A percentile compares a stretch with the other conserved stretches of the same genome.
phyloP scores from a whole-genome alignment of 2,888 invertebrate genomes.

The Cephalotes varians region DNA sequence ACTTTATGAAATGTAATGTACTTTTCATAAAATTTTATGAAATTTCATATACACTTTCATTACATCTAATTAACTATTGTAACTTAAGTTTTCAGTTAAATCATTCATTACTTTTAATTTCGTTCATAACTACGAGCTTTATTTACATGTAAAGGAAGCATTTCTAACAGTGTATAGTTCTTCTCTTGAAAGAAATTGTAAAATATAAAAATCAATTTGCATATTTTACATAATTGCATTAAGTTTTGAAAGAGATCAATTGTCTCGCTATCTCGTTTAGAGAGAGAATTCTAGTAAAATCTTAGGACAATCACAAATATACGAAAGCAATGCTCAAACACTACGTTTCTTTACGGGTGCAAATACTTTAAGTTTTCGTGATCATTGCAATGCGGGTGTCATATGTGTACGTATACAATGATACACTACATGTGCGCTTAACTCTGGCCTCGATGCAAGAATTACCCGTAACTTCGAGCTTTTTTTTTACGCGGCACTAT shows the following conservation, averaged over 20 bases:
- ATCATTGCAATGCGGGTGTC: not conserved
- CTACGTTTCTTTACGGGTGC: slow-evolving; percentile 11
- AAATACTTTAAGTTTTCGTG: not conserved
- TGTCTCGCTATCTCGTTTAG: not conserved
- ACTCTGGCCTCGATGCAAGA: not conserved
- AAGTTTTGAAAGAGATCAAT: not conserved
- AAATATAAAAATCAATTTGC: not conserved
- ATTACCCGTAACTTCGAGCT: not conserved
- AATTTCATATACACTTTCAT: too few species aligned
- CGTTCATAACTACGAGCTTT: too few species aligned
- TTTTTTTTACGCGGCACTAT: not conserved
- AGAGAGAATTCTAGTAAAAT: not conserved
- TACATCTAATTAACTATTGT: too few species aligned
- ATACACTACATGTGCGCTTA: not conserved
- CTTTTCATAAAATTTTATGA: too few species aligned
- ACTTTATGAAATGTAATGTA: too few species aligned
- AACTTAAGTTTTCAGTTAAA: too few species aligned
- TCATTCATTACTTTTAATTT: too few species aligned
- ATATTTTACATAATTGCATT: not conserved
- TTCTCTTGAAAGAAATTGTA: not conserved
- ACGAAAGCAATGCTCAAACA: not conserved
- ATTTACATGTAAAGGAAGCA: too few species aligned
- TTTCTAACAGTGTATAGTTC: too few species aligned
- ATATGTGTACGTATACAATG: not conserved
- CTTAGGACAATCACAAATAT: not conserved